These are phyloP conservation scores for Carassius gibelio DNA, from an alignment of 2,113 vertebrate genomes.

Conservation along the genomic window DNA sequence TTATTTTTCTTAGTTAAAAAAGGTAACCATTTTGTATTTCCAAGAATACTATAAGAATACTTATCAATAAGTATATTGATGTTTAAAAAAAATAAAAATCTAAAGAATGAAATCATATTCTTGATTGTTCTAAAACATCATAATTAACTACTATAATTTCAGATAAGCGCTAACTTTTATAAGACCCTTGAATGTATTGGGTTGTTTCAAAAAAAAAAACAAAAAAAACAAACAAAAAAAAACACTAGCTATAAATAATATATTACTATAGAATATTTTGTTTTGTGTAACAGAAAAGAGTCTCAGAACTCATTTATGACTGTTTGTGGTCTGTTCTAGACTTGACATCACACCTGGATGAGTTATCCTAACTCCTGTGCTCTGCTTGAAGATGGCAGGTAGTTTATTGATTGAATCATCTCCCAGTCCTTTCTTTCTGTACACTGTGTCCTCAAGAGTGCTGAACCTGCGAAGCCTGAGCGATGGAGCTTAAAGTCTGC, in stretches of 20 bases:
- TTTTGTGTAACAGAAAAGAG: background rate
- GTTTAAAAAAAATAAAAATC: background rate
- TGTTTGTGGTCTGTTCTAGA: slow-evolving; percentile 26
- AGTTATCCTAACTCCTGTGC: background rate
- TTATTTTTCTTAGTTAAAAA: background rate
- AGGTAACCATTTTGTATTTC: background rate
- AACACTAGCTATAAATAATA: background rate
- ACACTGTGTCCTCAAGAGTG: background rate
- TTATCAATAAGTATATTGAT: too few relatives aligned
- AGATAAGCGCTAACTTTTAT: background rate
- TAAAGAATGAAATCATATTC: background rate
- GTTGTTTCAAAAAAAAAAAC: background rate
- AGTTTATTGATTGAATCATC: slow-evolving; percentile 34
- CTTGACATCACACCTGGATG: slow-evolving; percentile 7
- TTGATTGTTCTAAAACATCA: background rate
- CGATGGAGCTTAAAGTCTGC: slow-evolving; percentile 27
- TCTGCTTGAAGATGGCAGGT: slow-evolving; percentile 35
- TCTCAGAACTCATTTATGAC: slow-evolving; percentile 24
- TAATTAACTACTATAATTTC: background rate
- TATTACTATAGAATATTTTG: background rate
- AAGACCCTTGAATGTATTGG: background rate
- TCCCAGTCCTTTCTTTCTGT: slow-evolving; percentile 22
- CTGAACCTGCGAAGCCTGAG: background rate
- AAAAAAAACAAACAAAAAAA: background rate
- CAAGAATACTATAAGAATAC: background rate